Evolutionary conservation across 2,888 invertebrate genomes (phyloP), one percentile per base, ranked within the genome.

Genomic region (Chydorus sphaericus): DNA sequence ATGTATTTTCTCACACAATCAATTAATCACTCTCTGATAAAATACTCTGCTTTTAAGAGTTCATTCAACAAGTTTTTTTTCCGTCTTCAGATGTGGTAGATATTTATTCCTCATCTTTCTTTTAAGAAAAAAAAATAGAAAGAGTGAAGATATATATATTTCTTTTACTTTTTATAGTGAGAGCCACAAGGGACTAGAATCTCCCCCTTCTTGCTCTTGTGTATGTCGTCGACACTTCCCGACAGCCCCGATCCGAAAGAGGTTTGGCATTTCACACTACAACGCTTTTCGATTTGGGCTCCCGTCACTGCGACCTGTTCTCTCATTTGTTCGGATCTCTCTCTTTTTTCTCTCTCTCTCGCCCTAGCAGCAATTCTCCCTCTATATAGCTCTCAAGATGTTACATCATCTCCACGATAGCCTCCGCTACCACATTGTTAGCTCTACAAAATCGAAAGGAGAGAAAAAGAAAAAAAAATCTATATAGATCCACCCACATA

Each of bases 281-380:
- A 44, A 44, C 44, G 44, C 44, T 44, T 44, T 44, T 44, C 44
- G 44, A 44, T 44, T 44, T 44, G 44, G 39, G 16, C 23, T 11
- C 44, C 44, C 44, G 44, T 44, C 44, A 44, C 44, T 44, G 44
- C 44, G 44, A 44, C 44, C 44, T 44, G 44, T 44, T 44, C 44
- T n/a, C n/a, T 44, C 44, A 44, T 44, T 44, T 44, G 44, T 44
- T 44, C 44, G 28, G 26, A 44, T 44, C 44, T 28, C 44, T 26
- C 23, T 28, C 4, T 44, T 10, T 14, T n/a, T n/a, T n/a, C 44
- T 26, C 26, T 10, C 26, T 20, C 23, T 23, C 28, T 23, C 26
- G 14, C 28, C 7, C 10, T 6, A 23, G 18, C 26, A 26, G 26
- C n/a, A n/a, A n/a, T n/a, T n/a, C n/a, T 3, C 6, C 10, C 39